Evolutionary conservation across 2,888 invertebrate species (phyloP), one percentile per base, ranked within the genome.

Genomic region (Phalera bucephala): DNA sequence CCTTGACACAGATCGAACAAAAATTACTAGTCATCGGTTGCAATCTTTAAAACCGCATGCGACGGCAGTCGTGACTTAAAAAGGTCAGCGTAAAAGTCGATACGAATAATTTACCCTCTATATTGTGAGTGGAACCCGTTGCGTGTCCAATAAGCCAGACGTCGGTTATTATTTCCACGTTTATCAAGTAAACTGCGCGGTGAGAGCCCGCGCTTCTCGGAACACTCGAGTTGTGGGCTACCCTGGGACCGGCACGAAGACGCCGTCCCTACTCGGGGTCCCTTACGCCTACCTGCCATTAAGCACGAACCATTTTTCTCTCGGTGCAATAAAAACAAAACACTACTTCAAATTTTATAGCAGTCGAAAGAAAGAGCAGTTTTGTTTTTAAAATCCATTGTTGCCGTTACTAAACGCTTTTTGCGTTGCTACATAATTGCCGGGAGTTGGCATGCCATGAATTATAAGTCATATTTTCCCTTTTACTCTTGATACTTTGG

Each of bases 191-290:
- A 51, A 39, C 45, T 53, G 56, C 34, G 52, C 33, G 31, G 33
- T 33, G 37, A 49, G 57, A 45, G 61, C n/a, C n/a, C n/a, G 31
- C 38, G 31, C 40, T 80, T 81, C 80, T 77, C 54, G 64, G 78
- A 80, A 79, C 59, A 46, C 49, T 39, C 59, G 51, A 66, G 67
- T 65, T 62, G 65, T 61, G 65, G 72, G 66, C 59, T 69, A 63
- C 60, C 61, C 59, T 57, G 53, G 45, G 59, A 56, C 59, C 40
- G 39, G 22, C 40, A 40, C 45, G 41, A 54, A 54, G 51, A 58
- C 53, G n/a, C n/a, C n/a, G n/a, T n/a, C n/a, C n/a, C n/a, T n/a
- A n/a, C n/a, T n/a, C n/a, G n/a, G 61, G 50, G 46, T 40, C 36
- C 30, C 51, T 79, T 74, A 71, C 74, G 70, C 64, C 66, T 59